Conservation (phyloP, 2,888 invertebrate genomes). For the Caradrina clavipalpis region DNA sequence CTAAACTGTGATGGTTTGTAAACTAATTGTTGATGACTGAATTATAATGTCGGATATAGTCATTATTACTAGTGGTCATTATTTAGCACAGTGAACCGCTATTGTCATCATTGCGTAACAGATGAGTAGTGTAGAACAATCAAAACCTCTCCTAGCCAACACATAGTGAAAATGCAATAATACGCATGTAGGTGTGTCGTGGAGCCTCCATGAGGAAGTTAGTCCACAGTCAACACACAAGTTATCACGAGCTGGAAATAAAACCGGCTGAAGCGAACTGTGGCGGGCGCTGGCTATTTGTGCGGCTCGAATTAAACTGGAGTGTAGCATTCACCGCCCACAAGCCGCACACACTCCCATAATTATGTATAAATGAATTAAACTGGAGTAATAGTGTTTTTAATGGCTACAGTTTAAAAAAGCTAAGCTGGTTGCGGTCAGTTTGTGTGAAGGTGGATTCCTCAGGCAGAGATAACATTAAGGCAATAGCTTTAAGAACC, state of each 20-base stretch:
- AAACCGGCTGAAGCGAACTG: neutral
- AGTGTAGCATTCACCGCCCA: slow-evolving; percentile 3
- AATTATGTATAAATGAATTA: neutral
- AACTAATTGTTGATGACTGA: neutral
- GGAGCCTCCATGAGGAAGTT: neutral
- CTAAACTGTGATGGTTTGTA: slow-evolving; percentile 4
- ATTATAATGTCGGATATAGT: neutral
- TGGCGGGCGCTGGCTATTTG: neutral
- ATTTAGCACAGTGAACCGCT: neutral
- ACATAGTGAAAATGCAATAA: too few species aligned
- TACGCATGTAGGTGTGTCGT: too few species aligned
- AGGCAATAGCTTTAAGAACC: too few species aligned
- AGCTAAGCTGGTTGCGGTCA: neutral
- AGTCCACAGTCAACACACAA: slow-evolving; percentile 3
- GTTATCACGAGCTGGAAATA: slow-evolving; percentile 4
- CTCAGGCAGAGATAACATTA: too few species aligned
- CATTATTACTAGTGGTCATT: too few species aligned
- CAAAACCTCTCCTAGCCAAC: too few species aligned
- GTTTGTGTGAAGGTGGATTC: neutral
- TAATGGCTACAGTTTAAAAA: neutral
- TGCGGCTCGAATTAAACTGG: neutral
- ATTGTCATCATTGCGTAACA: too few species aligned
- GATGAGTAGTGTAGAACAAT: too few species aligned
- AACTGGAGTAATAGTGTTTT: neutral
- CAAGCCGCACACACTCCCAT: neutral